A percentile compares a stretch with the other conserved stretches of the same genome.
These are phyloP conservation scores for Hypocryptadius cinnamomeus DNA, from an alignment of 2,113 vertebrate species.

Conservation along the genomic window DNA sequence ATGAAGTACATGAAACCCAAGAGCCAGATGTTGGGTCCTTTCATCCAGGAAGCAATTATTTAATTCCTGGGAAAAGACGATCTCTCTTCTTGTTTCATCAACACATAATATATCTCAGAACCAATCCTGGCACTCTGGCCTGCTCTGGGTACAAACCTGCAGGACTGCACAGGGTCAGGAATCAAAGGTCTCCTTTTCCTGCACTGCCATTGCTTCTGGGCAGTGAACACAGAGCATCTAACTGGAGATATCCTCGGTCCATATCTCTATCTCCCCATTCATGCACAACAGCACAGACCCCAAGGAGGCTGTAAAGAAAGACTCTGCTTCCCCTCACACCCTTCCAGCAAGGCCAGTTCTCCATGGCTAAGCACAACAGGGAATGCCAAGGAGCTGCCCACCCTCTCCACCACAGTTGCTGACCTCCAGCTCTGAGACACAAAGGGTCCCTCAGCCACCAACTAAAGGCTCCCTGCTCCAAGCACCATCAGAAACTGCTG, in stretches of 20 bases:
- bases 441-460: neutral
- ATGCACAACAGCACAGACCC: neutral
- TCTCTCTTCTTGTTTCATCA: neutral
- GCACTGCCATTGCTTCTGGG: neutral
- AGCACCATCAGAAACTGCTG: neutral
- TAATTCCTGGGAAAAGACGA: neutral
- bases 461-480: neutral
- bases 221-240: neutral
- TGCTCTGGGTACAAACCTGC: neutral
- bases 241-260: neutral
- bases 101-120: neutral
- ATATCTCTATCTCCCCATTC: neutral
- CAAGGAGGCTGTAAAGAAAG: neutral
- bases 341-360: neutral
- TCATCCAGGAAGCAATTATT: conserved; percentile 25
- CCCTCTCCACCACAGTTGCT: neutral
- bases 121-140: neutral
- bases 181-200: neutral
- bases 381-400: neutral
- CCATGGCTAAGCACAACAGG: neutral
- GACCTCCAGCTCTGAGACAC: neutral
- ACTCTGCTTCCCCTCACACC: neutral
- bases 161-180: neutral
- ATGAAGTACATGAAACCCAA: neutral
- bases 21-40: conserved; percentile 2